Evolutionary conservation across 2,113 vertebrate species (phyloP).

Genomic region (Malurus elegans): DNA sequence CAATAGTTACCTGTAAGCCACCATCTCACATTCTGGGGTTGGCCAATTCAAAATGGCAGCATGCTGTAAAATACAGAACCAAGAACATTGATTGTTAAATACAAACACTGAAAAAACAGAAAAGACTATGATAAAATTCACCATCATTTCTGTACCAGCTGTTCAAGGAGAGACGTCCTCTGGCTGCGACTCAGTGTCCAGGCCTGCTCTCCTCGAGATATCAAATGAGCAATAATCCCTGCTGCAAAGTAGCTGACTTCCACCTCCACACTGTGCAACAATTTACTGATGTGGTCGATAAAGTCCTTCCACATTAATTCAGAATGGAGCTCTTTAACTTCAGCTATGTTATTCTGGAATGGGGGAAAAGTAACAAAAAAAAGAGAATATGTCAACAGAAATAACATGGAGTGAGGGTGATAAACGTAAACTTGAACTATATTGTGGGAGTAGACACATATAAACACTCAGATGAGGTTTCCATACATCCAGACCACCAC

Average conservation of each 20-base stretch:
- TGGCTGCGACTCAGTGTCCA: slow-evolving; percentile 87
- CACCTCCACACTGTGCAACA: slow-evolving; percentile 93
- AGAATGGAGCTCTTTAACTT: slow-evolving; percentile 92
- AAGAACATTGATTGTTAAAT: slow-evolving; percentile 27
- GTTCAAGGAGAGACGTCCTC: slow-evolving; percentile 86
- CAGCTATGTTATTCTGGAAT: slow-evolving; percentile 94
- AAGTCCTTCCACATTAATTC: slow-evolving; percentile 97
- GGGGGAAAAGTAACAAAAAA: not conserved
- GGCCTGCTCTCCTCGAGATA: slow-evolving; percentile 90
- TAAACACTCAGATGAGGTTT: not conserved
- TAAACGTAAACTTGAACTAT: not conserved
- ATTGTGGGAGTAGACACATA: not conserved
- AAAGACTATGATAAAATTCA: slow-evolving; percentile 16
- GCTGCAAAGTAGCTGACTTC: slow-evolving; percentile 99
- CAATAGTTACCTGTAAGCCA: slow-evolving; percentile 91
- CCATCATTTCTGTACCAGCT: slow-evolving; percentile 81
- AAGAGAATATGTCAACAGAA: not conserved
- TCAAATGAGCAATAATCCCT: slow-evolving; percentile 95
- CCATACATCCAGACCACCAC: not conserved
- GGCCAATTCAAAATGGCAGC: slow-evolving; percentile 96
- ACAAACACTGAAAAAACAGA: not conserved
- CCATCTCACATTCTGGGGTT: slow-evolving; percentile 97
- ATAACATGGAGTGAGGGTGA: not conserved
- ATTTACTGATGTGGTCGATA: slow-evolving; percentile 91
- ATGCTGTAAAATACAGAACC: slow-evolving; percentile 80